Percentiles rank a stretch among this genome's conserved stretches.
Evolutionary conservation across 2,888 invertebrate species (phyloP).

Genomic region (Mesoligia furuncula): DNA sequence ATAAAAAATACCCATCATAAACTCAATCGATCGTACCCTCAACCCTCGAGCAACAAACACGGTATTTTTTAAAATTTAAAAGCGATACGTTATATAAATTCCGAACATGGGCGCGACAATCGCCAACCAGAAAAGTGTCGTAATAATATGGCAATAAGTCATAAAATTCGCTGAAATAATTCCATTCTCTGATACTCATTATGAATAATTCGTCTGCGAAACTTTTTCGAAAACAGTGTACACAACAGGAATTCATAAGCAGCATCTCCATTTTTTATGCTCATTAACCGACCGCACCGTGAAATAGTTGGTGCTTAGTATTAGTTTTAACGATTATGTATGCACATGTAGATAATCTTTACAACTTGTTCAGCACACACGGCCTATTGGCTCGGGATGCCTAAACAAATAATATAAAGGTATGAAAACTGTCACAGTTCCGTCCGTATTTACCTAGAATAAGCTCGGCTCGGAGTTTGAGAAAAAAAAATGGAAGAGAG

Average conservation of each 20-base stretch:
- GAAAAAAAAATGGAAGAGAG: constrained; percentile 58
- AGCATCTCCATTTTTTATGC: constrained; percentile 76
- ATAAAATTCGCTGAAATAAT: constrained; percentile 80
- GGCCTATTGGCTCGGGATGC: constrained; percentile 44
- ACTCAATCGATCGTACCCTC: constrained; percentile 80
- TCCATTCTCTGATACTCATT: constrained; percentile 80
- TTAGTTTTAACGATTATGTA: constrained; percentile 68
- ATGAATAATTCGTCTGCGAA: constrained; percentile 86
- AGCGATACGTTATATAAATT: constrained; percentile 82
- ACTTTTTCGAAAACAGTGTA: constrained; percentile 85
- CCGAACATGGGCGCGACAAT: constrained; percentile 81
- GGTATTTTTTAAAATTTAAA: constrained; percentile 79
- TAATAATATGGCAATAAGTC: constrained; percentile 81
- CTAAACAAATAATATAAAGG: constrained; percentile 68
- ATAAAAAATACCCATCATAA: constrained; percentile 87
- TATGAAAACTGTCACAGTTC: constrained; percentile 70
- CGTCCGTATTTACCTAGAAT: constrained; percentile 68
- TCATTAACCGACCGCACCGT: constrained; percentile 75
- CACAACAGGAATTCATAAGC: constrained; percentile 85
- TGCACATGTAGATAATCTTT: constrained; percentile 57
- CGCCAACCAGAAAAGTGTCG: constrained; percentile 80
- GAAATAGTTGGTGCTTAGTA: constrained; percentile 71
- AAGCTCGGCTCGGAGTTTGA: constrained; percentile 57
- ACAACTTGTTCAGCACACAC: constrained; percentile 53
- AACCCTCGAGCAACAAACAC: constrained; percentile 84